Evolutionary conservation across 2,888 invertebrate genomes (phyloP), one percentile per base, ranked within the genome.

Genomic region (Pocota personata): DNA sequence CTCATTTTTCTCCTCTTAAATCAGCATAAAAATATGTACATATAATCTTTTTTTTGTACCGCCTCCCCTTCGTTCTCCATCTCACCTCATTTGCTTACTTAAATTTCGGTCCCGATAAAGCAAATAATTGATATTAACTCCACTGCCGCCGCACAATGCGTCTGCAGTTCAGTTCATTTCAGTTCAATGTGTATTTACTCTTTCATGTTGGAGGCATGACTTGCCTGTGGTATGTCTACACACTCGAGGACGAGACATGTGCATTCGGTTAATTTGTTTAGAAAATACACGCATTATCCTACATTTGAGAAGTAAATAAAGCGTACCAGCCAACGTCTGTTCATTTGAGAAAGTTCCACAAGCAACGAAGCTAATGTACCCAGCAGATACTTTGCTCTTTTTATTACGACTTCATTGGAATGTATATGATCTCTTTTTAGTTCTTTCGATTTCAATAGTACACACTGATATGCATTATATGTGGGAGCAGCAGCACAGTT

Each of bases 91-190:
- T 69, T 76, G 82, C 52, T 72, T 64, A 43, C 50, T 60, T 37
- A 37, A 76, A 79, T 66, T 84, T 52, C 30, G 43, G 79, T 66
- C 10, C 60, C 57, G 73, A 84, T 84, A 84, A 79, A 79, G 75
- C 66, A 79, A 84, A 84, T 84, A 79, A 84, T 84, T 84, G 66
- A 55, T 84, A 79, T 84, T 79, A 79, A 79, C 84, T 37, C 62
- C 71, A 6, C 12, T 57, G 58, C 43, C 58, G 66, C 21, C 37
- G 64, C 73, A 52, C 57, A 46, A 46, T 67, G 58, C 82, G 58
- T 55, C 71, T 71, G 77, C 72, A 76, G 50, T 57, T 46, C 67
- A 35, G 55, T 48, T 16, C 24, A 27, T 24, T 24, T 8, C 10
- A 24, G 35, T 55, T 82, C 55, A 14, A 21, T 35, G 19, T 67